phyloP scores from a whole-genome alignment of 1,140 invertebrate genomes.

The Drosophila parvula region DNA sequence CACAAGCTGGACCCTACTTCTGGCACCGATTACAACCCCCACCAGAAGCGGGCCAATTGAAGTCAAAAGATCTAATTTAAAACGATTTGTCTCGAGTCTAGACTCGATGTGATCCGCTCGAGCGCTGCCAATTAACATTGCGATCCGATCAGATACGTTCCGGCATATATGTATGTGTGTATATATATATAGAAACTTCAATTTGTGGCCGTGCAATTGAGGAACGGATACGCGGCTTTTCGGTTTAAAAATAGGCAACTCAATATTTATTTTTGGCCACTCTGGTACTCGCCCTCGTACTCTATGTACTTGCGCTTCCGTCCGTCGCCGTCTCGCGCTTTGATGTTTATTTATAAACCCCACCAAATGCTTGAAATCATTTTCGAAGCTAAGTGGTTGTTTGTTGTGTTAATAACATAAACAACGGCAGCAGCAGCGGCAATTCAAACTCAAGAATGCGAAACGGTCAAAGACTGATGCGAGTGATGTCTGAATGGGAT shows the following conservation, averaged over 20 bases:
- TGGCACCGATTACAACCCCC: neutral
- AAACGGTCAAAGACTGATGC: slow-evolving; percentile 17
- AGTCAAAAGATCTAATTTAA: slow-evolving; percentile 22
- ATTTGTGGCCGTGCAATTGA: slow-evolving; percentile 26
- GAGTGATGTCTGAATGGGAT: neutral
- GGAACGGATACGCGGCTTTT: slow-evolving; percentile 38
- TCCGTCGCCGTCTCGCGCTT: slow-evolving; percentile 32
- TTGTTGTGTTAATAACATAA: slow-evolving; percentile 71
- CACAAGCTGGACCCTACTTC: neutral
- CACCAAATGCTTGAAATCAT: slow-evolving; percentile 60
- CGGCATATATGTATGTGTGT: neutral
- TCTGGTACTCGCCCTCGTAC: slow-evolving; percentile 15
- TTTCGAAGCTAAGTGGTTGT: slow-evolving; percentile 67
- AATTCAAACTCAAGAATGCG: slow-evolving; percentile 26
- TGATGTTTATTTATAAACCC: slow-evolving; percentile 68
- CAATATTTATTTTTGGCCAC: slow-evolving; percentile 71
- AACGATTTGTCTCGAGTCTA: slow-evolving; percentile 29
- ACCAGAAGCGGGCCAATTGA: slow-evolving; percentile 9
- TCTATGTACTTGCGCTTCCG: slow-evolving; percentile 40
- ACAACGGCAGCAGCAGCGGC: slow-evolving; percentile 27
- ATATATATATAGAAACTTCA: slow-evolving; percentile 19
- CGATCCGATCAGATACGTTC: slow-evolving; percentile 4
- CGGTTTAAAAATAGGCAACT: slow-evolving; percentile 63
- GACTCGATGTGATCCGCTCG: slow-evolving; percentile 35
- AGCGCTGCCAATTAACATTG: slow-evolving; percentile 43